Conservation (phyloP, 1,140 invertebrate species). For the Drosophila ohnishii region DNA sequence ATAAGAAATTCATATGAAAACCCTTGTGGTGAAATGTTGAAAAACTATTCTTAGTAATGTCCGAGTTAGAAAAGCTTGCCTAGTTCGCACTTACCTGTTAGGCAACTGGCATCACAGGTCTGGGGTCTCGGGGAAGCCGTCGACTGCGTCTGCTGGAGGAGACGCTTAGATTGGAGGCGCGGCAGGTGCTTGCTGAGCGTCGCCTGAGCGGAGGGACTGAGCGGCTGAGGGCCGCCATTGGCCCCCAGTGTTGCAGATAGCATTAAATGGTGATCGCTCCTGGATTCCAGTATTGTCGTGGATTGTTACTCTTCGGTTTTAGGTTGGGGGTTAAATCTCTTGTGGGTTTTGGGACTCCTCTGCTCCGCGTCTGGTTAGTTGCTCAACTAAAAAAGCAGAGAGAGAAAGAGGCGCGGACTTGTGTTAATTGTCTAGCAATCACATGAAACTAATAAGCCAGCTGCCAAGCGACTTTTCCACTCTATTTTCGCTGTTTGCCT, state of each 20-base stretch:
- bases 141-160: conserved; percentile 64
- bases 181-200: conserved; percentile 81
- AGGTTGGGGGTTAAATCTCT: not conserved
- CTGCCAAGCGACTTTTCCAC: conserved; percentile 48
- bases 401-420: conserved; percentile 26
- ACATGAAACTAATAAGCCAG: conserved; percentile 70
- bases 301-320: conserved; percentile 11
- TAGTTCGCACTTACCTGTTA: conserved; percentile 63
- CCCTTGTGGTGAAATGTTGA: too few species aligned
- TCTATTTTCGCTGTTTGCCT: conserved; percentile 51
- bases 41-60: not conserved
- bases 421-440: conserved; percentile 66
- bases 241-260: conserved; percentile 74
- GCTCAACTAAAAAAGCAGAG: conserved; percentile 48
- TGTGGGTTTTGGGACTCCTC: conserved; percentile 14
- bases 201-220: conserved; percentile 81
- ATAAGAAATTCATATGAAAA: too few species aligned
- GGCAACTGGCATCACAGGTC: conserved; percentile 72
- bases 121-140: conserved; percentile 50
- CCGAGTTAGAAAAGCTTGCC: not conserved
- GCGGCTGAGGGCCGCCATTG: conserved; percentile 70
- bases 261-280: conserved; percentile 65
- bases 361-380: conserved; percentile 39
- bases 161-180: conserved; percentile 72
- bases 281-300: conserved; percentile 23